Evolutionary conservation across 2,888 invertebrate species (phyloP), one percentile per base, ranked within the genome.

Genomic region (Euzophera pinguis): DNA sequence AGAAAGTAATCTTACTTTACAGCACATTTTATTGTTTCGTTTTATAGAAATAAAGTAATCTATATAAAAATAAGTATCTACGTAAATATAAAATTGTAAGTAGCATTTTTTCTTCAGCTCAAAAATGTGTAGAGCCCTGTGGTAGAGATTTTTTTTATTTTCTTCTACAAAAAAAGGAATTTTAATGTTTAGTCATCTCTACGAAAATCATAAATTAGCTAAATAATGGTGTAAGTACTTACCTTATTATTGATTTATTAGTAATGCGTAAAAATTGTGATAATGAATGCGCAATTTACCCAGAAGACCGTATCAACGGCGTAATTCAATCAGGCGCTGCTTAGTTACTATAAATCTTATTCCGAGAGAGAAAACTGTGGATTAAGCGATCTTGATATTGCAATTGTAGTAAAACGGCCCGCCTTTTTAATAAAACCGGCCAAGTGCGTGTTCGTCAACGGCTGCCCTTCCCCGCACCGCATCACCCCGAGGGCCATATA

Each of bases 281-380:
- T 48, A 39, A 42, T 50, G 42, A 57, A 54, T 52, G 60, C 62
- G 63, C 68, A 70, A 75, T 74, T 73, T 65, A 64, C 58, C 67
- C 56, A 61, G 73, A 78, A 62, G 71, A 61, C 64, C 81, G 72
- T 80, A 75, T 72, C 74, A 67, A 72, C 61, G 64, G 54, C 57
- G 64, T 81, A 79, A 86, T 80, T 75, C 69, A 78, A 84, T 85
- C 75, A 71, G 57, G 63, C 57, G 58, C 60, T 62, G 62, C 71
- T 72, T 74, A 74, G 71, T 75, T 73, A 71, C 78, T 73, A 81
- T 84, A 84, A 87, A 87, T 87, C 81, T 82, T 61, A 70, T 73
- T 68, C 53, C 53, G 59, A 47, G 64, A 54, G 54, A 22, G 56
- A 32, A 32, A 13, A 62, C 64, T 43, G 10, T 10, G 34, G 61